A percentile compares a stretch with the other conserved stretches of the same genome.
Evolutionary conservation across 2,797 vertebrate species (phyloP).

Genomic region (Catamblyrhynchus diadema): DNA sequence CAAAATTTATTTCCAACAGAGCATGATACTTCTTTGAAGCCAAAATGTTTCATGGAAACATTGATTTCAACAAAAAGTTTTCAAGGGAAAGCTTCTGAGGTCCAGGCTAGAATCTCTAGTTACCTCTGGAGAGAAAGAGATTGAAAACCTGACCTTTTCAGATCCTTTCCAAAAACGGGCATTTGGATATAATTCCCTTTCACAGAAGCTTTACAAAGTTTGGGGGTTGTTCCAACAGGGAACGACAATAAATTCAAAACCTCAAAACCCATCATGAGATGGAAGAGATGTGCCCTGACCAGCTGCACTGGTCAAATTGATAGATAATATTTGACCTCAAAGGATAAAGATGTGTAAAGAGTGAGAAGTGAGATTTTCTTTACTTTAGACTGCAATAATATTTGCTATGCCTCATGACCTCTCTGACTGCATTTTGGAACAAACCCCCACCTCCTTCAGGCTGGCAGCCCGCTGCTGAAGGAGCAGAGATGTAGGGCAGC

Average conservation of each 20-base stretch:
- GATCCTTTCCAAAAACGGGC: constrained; percentile 44
- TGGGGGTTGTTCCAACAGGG: constrained; percentile 31
- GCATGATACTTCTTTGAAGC: constrained; percentile 25
- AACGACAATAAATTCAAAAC: constrained; percentile 35
- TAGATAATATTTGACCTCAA: constrained; percentile 40
- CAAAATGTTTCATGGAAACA: constrained; percentile 40
- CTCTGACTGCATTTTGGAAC: background rate
- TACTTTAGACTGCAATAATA: background rate
- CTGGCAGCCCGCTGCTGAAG: background rate
- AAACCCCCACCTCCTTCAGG: background rate
- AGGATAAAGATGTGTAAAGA: constrained; percentile 32
- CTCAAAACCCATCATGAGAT: constrained; percentile 1
- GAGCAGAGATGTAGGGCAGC: constrained; percentile 24
- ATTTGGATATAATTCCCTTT: constrained; percentile 56
- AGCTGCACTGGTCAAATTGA: constrained; percentile 34
- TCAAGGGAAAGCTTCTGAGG: constrained; percentile 46
- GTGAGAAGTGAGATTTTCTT: constrained; percentile 15
- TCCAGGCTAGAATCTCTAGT: constrained; percentile 29
- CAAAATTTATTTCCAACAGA: constrained; percentile 45
- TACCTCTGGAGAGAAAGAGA: constrained; percentile 50
- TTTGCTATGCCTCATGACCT: constrained; percentile 23
- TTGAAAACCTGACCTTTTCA: constrained; percentile 64
- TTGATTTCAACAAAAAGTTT: constrained; percentile 54
- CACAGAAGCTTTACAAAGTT: constrained; percentile 52
- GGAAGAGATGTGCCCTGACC: constrained; percentile 39